Evolutionary conservation across 2,113 vertebrate genomes (phyloP).

Genomic region (Bostrychus sinensis): DNA sequence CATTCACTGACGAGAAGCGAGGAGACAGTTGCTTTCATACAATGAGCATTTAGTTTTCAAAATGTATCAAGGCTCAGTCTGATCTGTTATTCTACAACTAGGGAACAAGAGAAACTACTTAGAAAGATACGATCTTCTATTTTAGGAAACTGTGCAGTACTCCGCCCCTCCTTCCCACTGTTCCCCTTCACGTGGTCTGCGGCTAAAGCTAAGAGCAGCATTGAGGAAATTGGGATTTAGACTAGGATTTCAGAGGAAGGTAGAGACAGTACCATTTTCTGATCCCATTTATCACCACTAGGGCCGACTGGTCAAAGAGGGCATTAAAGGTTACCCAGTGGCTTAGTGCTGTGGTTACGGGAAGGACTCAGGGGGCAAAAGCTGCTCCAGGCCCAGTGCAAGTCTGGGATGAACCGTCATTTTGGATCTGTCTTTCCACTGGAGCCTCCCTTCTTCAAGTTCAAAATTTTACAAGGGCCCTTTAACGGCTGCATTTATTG

Average conservation of each 20-base stretch:
- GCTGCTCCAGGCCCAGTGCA: conserved; percentile 49
- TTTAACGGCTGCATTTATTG: conserved; percentile 7
- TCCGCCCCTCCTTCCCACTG: conserved; percentile 18
- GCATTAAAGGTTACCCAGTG: background rate
- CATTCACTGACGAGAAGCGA: conserved; percentile 25
- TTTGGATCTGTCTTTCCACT: conserved; percentile 50
- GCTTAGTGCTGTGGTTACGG: conserved; percentile 28
- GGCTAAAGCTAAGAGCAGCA: conserved; percentile 26
- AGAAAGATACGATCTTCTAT: conserved; percentile 60
- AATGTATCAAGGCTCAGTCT: conserved; percentile 42
- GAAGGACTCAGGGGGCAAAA: conserved; percentile 40
- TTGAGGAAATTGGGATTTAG: conserved; percentile 22
- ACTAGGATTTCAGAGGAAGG: conserved; percentile 10
- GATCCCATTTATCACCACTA: conserved; percentile 1
- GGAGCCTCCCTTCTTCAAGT: conserved; percentile 8
- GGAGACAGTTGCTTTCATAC: conserved; percentile 21
- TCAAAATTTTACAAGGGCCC: conserved; percentile 7
- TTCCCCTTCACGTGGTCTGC: conserved; percentile 37
- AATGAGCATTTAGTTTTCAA: conserved; percentile 47
- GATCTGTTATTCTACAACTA: conserved; percentile 61
- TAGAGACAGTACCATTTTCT: background rate
- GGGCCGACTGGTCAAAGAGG: conserved; percentile 4
- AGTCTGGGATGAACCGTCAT: conserved; percentile 55
- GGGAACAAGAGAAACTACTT: conserved; percentile 73
- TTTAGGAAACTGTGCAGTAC: conserved; percentile 55